Conservation (phyloP, 2,797 vertebrate genomes). For the Limosa lapponica region DNA sequence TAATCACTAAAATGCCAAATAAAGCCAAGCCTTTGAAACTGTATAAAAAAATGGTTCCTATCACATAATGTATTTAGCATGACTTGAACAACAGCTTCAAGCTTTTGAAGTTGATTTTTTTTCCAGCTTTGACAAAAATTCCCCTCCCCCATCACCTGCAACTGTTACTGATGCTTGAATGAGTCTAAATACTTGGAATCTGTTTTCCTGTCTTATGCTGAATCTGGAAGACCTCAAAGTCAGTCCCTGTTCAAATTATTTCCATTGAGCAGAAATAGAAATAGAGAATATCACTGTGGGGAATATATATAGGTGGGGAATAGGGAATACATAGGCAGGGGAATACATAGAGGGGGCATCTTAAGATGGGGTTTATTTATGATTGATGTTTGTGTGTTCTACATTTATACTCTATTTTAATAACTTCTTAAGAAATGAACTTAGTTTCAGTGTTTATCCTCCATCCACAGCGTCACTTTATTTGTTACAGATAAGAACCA, state of each 20-base stretch:
- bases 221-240: neutral
- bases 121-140: neutral
- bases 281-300: neutral
- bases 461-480: neutral
- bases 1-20: neutral
- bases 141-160: neutral
- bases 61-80: neutral
- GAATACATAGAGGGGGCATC: neutral
- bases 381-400: neutral
- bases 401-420: neutral
- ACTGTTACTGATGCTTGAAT: neutral
- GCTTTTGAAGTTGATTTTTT: neutral
- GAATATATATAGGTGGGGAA: neutral
- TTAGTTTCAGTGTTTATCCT: neutral
- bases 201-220: neutral
- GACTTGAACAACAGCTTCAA: neutral
- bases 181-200: neutral
- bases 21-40: neutral
- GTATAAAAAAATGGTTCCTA: neutral
- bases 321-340: neutral
- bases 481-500: neutral
- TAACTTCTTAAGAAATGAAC: neutral
- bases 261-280: neutral
- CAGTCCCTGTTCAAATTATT: neutral
- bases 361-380: neutral